phyloP scores from a whole-genome alignment of 2,888 invertebrate species.

The Tetragonisca angustula region DNA sequence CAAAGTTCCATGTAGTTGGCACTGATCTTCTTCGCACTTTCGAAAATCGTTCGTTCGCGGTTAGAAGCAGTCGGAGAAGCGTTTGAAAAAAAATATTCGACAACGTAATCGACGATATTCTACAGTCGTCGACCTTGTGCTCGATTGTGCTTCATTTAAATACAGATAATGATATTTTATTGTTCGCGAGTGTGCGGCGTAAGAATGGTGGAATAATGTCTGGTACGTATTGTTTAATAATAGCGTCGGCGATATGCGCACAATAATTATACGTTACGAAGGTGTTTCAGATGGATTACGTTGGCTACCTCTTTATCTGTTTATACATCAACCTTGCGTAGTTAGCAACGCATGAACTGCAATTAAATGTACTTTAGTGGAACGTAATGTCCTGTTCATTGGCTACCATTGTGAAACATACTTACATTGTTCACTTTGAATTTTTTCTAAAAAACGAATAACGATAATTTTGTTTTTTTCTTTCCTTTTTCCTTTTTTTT shows the following conservation, averaged over 20 bases:
- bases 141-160: too few relatives aligned
- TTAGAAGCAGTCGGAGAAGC: too few relatives aligned
- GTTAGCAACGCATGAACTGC: neutral
- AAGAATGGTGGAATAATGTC: neutral
- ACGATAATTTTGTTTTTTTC: too few relatives aligned
- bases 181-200: neutral
- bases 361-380: neutral
- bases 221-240: neutral
- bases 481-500: too few relatives aligned
- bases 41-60: neutral
- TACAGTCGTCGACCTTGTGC: too few relatives aligned
- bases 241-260: neutral
- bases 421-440: neutral
- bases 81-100: too few relatives aligned
- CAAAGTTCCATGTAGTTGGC: neutral
- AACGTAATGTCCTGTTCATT: slow-evolving; percentile 6
- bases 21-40: neutral
- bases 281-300: slow-evolving; percentile 17
- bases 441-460: too few relatives aligned
- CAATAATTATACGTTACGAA: slow-evolving; percentile 3
- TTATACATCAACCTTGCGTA: slow-evolving; percentile 10
- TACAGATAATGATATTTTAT: neutral
- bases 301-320: neutral
- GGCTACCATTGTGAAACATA: neutral
- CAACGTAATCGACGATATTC: too few relatives aligned